A percentile compares a stretch with the other conserved stretches of the same genome.
Conservation (phyloP, 2,113 vertebrate species). For the Prunella himalayana region DNA sequence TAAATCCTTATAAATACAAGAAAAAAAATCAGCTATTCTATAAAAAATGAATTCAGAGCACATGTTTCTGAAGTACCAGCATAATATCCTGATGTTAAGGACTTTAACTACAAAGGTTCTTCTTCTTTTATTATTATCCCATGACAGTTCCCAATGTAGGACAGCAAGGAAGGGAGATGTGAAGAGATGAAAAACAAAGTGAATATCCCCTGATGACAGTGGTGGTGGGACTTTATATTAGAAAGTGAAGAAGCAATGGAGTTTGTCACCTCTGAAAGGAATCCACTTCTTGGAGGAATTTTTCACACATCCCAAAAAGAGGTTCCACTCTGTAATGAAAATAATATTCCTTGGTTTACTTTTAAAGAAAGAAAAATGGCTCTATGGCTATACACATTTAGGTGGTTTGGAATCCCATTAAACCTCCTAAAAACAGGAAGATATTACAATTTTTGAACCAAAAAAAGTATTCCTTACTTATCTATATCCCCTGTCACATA, state of each 20-base stretch:
- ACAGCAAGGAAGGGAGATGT: not conserved
- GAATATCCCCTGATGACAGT: not conserved
- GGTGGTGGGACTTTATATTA: not conserved
- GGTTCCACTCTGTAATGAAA: slow-evolving; percentile 79
- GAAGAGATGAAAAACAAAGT: not conserved
- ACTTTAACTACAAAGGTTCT: not conserved
- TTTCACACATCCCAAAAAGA: slow-evolving; percentile 88
- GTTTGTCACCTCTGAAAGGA: slow-evolving; percentile 87
- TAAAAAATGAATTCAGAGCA: slow-evolving; percentile 46
- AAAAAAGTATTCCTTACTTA: not conserved
- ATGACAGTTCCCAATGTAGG: not conserved
- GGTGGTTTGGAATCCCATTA: not conserved
- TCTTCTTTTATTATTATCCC: not conserved
- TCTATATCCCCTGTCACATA: not conserved
- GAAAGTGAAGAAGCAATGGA: not conserved
- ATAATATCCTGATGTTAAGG: not conserved
- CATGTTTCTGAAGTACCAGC: slow-evolving; percentile 57
- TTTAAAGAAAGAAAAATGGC: not conserved
- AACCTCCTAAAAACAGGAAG: not conserved
- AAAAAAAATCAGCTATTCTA: slow-evolving; percentile 18
- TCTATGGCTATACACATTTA: not conserved
- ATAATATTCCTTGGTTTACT: not conserved
- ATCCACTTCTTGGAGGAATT: slow-evolving; percentile 92
- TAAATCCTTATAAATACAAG: slow-evolving; percentile 67
- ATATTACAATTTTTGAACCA: not conserved